Evolutionary conservation across 2,113 vertebrate species (phyloP), one percentile per base, ranked within the genome.

Genomic region (Bufo bufo): DNA sequence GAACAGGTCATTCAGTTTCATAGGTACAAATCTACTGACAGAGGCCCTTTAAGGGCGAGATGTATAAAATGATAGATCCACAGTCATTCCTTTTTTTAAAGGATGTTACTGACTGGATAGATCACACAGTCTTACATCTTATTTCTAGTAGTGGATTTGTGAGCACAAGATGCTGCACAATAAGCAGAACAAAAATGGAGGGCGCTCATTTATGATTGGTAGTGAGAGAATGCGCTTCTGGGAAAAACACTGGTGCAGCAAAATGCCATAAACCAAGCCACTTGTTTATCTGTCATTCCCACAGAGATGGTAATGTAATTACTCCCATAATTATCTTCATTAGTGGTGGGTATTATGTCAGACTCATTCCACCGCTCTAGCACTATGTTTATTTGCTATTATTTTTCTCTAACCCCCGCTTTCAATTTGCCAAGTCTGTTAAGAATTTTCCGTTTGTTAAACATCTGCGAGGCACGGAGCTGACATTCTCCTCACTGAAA

Each of bases 221-320:
- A 72, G 89, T 87, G 92, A 95, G 92, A 94, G 94, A 91, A 92
- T 92, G 92, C 94, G 92, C 90, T 95, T 94, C 91, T 90, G 94
- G 95, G 94, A 93, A 94, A 95, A 93, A 95, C 94, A 92, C 94
- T 95, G 93, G 92, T 92, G 91, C 92, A 94, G 93, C 94, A 95
- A 95, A 97, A 97, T 94, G 93, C 94, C 94, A 95, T 95, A 96
- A 96, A 96, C 92, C 93, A 96, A 95, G 94, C 94, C 97, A 97
- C 97, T 98, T 99, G 96, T 98, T 97, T 97, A 97, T 96, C 96
- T 95, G 95, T 96, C 97, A 97, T 99, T 98, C 97, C 97, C 97
- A 97, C 95, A 96, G 97, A 98, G 97, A 97, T 96, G 95, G 97
- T 98, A 97, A 99, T 97, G 96, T 97, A 97, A 98, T 98, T 98